Percentiles rank a stretch among this genome's conserved stretches.
Evolutionary conservation across 2,888 invertebrate species (phyloP).

Genomic region (Phymatocera aterrima): DNA sequence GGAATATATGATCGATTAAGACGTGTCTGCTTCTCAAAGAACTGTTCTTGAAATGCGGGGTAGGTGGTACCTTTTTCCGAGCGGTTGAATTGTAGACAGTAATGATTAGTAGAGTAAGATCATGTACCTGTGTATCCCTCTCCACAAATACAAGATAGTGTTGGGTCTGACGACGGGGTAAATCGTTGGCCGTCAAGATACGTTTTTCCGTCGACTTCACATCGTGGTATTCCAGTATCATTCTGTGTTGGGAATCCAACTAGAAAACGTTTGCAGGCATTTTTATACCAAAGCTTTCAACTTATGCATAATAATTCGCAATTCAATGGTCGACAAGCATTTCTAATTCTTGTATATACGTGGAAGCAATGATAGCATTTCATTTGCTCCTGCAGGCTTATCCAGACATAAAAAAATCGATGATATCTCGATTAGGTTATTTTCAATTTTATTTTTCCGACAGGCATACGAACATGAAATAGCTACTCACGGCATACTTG

Average conservation of each 20-base stretch:
- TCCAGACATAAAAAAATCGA: not conserved
- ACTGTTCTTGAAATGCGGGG: no score
- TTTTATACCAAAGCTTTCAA: no score
- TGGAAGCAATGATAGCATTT: no score
- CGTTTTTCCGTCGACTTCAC: slow-evolving; percentile 61
- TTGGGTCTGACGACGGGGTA: slow-evolving; percentile 51
- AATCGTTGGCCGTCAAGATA: slow-evolving; percentile 64
- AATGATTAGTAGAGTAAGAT: not conserved
- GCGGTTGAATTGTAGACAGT: not conserved
- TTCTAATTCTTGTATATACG: no score
- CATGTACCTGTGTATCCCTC: slow-evolving; percentile 56
- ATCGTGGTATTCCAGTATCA: slow-evolving; percentile 55
- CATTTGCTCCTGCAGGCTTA: no score
- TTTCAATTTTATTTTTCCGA: not conserved
- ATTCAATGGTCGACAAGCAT: no score
- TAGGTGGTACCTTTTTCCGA: no score
- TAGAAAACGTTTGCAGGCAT: not conserved
- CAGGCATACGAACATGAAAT: not conserved
- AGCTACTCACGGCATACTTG: slow-evolving; percentile 63
- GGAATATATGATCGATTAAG: no score
- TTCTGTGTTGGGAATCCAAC: slow-evolving; percentile 53
- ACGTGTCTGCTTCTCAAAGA: no score
- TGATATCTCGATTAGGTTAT: not conserved
- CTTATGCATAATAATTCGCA: no score
- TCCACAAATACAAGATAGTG: slow-evolving; percentile 58